Base-by-base conservation (phyloP, 1,140 invertebrate species). In the Coenobita brevimanus region DNA sequence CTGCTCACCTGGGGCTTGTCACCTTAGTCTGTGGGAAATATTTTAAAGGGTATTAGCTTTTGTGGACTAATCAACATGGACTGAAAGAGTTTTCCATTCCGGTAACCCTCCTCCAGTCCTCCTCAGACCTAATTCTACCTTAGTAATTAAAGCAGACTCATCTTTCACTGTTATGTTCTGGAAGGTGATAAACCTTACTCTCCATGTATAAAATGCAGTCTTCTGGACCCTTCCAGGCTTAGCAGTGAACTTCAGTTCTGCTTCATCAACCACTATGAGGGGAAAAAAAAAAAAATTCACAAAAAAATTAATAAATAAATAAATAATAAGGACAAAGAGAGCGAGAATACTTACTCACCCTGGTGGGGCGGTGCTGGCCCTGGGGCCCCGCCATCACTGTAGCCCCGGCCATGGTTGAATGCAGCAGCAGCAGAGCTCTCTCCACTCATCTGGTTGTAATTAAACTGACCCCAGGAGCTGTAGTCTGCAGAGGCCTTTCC, bases 401-500 rank as follows among this genome's bases (percentile, higher is more conserved):
- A 87, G 21, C 85, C 85, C 41, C 85, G 85, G 21, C 85, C 76
- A 33, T 87, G 85, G 69, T 87, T 87, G 64, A 87, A 87, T 36
- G 78, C 85, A 41, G 76, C 85, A 71, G 85, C 84, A 15, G 82
- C 82, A 43, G 76, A 57, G 64, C 71, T 87, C 6, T 87, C 85
- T 15, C 85, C 78, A 41, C 76, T 73, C 85, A 87, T 87, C 85
- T 87, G 85, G 85, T 87, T 87, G 85, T 87, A 87, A 76, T 89
- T 87, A 73, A 86, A 89, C 60, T 89, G 89, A 60, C 89, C 84
- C 89, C 89, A 89, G 43, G 89, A 87, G 73, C 83, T 89, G 71
- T 89, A 89, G 80, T 89, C 89, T 10, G 84, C 89, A 24, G 89
- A 87, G 4, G 83, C 80, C 69, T 89, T 89, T 38, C 83, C 89